Base-by-base conservation (phyloP, 2,797 vertebrate species). In the Peromyscus melanophrys region DNA sequence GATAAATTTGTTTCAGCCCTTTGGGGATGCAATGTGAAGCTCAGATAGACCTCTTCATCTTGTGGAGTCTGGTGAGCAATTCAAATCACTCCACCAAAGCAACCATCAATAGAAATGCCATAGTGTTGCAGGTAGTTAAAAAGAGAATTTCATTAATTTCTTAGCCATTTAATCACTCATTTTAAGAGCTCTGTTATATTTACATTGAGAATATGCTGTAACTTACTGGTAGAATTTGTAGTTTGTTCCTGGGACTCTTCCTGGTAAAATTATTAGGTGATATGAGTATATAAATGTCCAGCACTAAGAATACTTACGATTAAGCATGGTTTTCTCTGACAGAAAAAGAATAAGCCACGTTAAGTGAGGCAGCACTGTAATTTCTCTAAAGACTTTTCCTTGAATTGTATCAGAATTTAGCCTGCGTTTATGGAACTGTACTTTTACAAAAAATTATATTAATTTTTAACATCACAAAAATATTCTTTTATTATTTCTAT, bases 281-380 rank as follows among this genome's bases (percentile, higher is more conserved):
- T 71, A 0, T 13, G 71, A 63, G 4, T 12, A 27, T 75, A 83
- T 92, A 88, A 89, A 89, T 73, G 59, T 19, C 95, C 73, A 25
- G 85, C 73, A n/a, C 46, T 69, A 95, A 78, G 29, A 94, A 97
- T 29, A 91, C 1, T 96, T 84, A 31, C 0, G 34, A 67, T 67
- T 43, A 23, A 86, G 40, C 25, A 81, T 4, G 37, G 46, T 13
- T 86, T 91, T 9, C 7, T n/a, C 83, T 86, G 25, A 94, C 61
- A 27, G 82, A 55, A 95, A 93, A 23, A 37, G 19, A 75, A 94
- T 96, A 96, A 95, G 92, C 46, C 92, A 77, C 76, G 75, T 49
- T 43, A 91, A 83, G 13, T n/a, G 9, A 55, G 31, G 14, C 8
- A 82, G 31, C n/a, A 49, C 78, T 63, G 34, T 31, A 78, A 78